Conservation (phyloP, 2,113 vertebrate species). For the Gorsachius goisagi region DNA sequence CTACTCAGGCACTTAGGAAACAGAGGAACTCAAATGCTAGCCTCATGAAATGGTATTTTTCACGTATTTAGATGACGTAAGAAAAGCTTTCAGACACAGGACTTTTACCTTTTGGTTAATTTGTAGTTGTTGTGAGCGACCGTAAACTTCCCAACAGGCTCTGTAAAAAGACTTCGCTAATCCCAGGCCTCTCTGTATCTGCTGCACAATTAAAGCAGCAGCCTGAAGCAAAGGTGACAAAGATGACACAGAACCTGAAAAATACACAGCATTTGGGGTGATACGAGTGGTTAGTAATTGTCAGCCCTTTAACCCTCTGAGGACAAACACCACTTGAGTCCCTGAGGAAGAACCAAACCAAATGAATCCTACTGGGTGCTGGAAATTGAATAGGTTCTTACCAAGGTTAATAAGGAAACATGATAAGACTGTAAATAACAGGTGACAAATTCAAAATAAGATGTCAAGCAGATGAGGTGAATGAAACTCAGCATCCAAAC, state of each 20-base stretch:
- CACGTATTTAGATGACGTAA: neutral
- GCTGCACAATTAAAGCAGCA: slow-evolving; percentile 81
- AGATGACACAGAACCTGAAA: slow-evolving; percentile 84
- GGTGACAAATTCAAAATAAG: neutral
- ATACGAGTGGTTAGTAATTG: neutral
- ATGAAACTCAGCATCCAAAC: neutral
- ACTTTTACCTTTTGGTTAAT: slow-evolving; percentile 82
- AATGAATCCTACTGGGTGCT: neutral
- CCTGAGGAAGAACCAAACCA: neutral
- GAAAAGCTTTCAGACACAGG: neutral
- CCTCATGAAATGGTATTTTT: neutral
- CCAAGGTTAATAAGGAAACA: neutral
- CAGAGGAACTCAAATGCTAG: neutral
- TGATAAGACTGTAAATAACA: neutral
- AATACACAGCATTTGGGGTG: neutral
- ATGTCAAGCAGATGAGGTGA: neutral
- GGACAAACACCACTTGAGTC: neutral
- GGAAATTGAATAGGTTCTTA: neutral
- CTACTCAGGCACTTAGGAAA: neutral
- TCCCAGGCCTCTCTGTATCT: slow-evolving; percentile 87
- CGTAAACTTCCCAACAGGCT: slow-evolving; percentile 87
- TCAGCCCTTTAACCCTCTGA: neutral
- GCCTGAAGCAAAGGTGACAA: slow-evolving; percentile 85
- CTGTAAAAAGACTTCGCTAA: slow-evolving; percentile 85
- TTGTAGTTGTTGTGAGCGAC: slow-evolving; percentile 80